Evolutionary conservation across 2,113 vertebrate genomes (phyloP), one percentile per base, ranked within the genome.

Genomic region (Psammodynastes pulverulentus): DNA sequence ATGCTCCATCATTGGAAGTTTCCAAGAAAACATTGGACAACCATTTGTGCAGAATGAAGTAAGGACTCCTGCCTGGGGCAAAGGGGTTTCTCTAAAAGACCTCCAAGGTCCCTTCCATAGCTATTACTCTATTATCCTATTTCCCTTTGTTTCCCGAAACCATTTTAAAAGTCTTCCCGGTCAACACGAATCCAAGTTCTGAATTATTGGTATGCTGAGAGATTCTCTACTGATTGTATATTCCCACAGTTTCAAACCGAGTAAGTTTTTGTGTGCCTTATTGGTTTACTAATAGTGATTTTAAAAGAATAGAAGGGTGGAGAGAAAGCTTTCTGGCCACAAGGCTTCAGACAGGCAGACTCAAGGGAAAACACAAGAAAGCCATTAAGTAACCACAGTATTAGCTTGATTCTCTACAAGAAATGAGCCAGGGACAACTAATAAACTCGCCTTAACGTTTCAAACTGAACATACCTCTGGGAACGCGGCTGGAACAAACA

Each of bases 311-410:
- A 92, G 96, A 97, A 97, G 97, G 94, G 96, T 96, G 97, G 95
- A 95, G 96, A 96, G 96, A 93, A 97, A 97, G 97, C 98, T 98
- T 98, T 98, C 97, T 95, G 96, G 98, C 97, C 97, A 98, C 96
- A 97, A 98, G 97, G 97, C 97, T 98, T 99, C 97, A 99, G 98
- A 99, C 98, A 98, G 98, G 97, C 97, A 95, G 98, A 96, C 99
- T 98, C 98, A 98, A 95, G 98, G 98, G 99, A 97, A 98, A 99
- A 99, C 98, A 98, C 98, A 98, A 99, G 98, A 99, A 98, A 99
- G 98, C 98, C 99, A 99, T 99, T 99, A 99, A 99, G 98, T 99
- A 99, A 99, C 98, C 98, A 98, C 98, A 99, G 98, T 98, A 98
- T 99, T 98, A 99, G 98, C 98, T 98, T 98, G 98, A 99, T 99